Evolutionary conservation across 2,797 vertebrate species (phyloP).

Genomic region (Scarus forsteni): DNA sequence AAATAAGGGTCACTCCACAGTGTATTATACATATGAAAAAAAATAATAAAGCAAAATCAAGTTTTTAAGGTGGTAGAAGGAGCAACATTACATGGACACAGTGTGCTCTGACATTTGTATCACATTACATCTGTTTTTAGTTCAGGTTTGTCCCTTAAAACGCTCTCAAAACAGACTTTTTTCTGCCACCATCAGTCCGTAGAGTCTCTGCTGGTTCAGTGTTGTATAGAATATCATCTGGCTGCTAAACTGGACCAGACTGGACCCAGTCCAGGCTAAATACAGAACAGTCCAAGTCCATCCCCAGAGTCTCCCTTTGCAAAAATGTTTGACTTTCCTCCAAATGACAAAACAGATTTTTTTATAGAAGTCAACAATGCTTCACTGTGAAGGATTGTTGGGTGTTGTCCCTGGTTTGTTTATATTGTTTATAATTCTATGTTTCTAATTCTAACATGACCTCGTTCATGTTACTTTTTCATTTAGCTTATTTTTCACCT

Average conservation of each 20-base stretch:
- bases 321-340: not conserved
- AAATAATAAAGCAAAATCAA: no score
- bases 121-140: not conserved
- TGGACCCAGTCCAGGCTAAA: constrained; percentile 9
- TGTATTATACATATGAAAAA: no score
- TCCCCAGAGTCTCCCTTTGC: not conserved
- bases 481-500: no score
- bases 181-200: not conserved
- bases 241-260: constrained; percentile 8
- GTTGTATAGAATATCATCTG: constrained; percentile 20
- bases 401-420: no score
- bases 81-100: not conserved
- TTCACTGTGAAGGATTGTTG: no score
- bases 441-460: no score
- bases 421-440: no score
- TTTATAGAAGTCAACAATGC: no score
- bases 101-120: no score
- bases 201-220: not conserved
- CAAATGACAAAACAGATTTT: not conserved
- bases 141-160: not conserved
- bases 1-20: no score
- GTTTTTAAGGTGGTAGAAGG: not conserved
- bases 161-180: not conserved
- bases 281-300: not conserved
- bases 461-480: no score